A percentile compares a stretch with the other conserved stretches of the same genome.
Conservation (phyloP, 2,888 invertebrate genomes). For the Physocephala rufipes region DNA sequence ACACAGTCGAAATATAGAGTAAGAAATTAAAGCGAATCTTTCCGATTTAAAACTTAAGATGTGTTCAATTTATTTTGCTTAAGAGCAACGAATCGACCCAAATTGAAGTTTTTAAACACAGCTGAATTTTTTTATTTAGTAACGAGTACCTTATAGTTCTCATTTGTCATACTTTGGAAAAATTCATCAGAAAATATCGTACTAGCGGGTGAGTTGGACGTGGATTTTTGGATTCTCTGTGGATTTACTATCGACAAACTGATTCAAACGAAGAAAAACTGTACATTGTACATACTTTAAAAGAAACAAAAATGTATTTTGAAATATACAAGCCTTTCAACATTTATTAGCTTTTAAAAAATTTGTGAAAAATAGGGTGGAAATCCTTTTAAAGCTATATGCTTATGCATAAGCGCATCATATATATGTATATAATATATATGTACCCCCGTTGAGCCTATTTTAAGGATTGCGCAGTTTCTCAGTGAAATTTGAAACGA, state of each 20-base stretch:
- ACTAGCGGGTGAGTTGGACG: constrained; percentile 49
- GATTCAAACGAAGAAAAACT: constrained; percentile 30
- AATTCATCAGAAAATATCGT: constrained; percentile 44
- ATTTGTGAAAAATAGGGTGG: constrained; percentile 37
- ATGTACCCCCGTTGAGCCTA: background rate
- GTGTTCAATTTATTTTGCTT: background rate
- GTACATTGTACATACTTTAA: constrained; percentile 22
- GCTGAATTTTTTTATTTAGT: too few species aligned
- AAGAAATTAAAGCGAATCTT: too few species aligned
- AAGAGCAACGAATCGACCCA: background rate
- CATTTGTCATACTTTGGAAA: background rate
- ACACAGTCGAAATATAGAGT: too few species aligned
- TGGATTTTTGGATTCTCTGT: constrained; percentile 36
- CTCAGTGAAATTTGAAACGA: too few species aligned
- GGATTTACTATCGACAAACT: constrained; percentile 30
- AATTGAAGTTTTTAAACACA: background rate
- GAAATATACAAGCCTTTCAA: constrained; percentile 26
- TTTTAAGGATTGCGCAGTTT: constrained; percentile 24
- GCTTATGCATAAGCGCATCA: background rate
- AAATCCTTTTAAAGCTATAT: background rate
- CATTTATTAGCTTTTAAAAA: constrained; percentile 28
- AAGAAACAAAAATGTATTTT: constrained; percentile 30
- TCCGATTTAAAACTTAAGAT: background rate
- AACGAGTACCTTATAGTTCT: background rate
- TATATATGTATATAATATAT: too few species aligned